These are phyloP conservation scores for Acipenser oxyrinchus DNA, from an alignment of 2,797 vertebrate genomes.

Conservation along the genomic window DNA sequence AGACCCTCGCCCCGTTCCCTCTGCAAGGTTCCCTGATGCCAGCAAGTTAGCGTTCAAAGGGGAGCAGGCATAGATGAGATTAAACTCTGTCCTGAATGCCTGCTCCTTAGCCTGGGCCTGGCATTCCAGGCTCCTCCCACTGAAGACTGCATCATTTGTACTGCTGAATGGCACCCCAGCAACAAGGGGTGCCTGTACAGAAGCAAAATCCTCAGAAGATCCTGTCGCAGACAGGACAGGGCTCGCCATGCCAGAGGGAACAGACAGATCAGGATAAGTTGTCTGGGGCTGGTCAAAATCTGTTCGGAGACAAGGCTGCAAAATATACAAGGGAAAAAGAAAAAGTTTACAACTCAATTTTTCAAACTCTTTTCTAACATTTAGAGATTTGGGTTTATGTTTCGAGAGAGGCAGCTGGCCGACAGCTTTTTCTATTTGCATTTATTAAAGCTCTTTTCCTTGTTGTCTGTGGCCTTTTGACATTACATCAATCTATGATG, in stretches of 20 bases:
- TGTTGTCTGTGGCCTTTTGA: not conserved
- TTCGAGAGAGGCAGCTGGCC: not conserved
- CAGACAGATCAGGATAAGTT: conserved; percentile 69
- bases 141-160: conserved; percentile 55
- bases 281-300: conserved; percentile 71
- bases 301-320: conserved; percentile 74
- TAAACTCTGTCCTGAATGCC: conserved; percentile 97
- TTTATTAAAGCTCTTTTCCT: not conserved
- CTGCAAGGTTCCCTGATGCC: conserved; percentile 45
- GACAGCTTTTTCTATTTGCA: not conserved
- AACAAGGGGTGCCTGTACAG: conserved; percentile 38
- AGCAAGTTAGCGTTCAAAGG: conserved; percentile 88
- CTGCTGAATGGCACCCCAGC: conserved; percentile 38
- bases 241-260: conserved; percentile 71
- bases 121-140: conserved; percentile 64
- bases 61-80: conserved; percentile 97
- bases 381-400: not conserved
- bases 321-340: conserved; percentile 19
- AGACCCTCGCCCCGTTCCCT: conserved; percentile 55
- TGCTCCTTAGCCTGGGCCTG: conserved; percentile 62
- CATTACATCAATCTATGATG: too few relatives aligned
- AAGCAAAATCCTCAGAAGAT: conserved; percentile 65
- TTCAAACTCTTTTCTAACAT: not conserved
- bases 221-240: conserved; percentile 51
- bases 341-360: not conserved